Evolutionary conservation across 92 coral and sea anemone genomes (phyloP).

Genomic region (Epizoanthus illoricatus): DNA sequence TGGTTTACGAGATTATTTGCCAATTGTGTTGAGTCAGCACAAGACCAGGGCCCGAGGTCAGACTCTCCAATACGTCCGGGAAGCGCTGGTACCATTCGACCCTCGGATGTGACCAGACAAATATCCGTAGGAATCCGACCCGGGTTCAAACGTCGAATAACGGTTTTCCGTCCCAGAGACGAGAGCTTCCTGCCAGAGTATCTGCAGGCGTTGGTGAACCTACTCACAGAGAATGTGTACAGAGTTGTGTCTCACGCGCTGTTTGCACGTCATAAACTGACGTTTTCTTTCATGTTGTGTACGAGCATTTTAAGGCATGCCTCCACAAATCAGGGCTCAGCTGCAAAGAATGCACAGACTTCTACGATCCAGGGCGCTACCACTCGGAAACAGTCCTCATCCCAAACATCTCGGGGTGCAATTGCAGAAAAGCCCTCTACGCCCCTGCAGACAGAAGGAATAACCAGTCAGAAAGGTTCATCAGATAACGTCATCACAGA

Average conservation of each 20-base stretch:
- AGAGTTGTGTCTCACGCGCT: constrained; percentile 89
- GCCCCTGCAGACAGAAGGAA: neutral
- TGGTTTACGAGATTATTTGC: constrained; percentile 89
- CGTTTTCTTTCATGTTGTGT: constrained; percentile 92
- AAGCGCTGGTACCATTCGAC: constrained; percentile 90
- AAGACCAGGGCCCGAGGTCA: constrained; percentile 48
- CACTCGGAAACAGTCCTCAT: neutral
- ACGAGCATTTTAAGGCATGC: constrained; percentile 72
- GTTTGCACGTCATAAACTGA: constrained; percentile 82
- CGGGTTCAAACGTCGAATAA: constrained; percentile 57
- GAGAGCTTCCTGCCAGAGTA: constrained; percentile 68
- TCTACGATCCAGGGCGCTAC: neutral
- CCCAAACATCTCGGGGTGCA: neutral
- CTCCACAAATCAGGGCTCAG: neutral
- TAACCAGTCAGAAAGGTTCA: neutral
- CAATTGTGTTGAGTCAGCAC: constrained; percentile 72
- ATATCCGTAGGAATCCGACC: constrained; percentile 56
- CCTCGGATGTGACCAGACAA: constrained; percentile 55
- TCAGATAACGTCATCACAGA: constrained; percentile 53
- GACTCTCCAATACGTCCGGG: constrained; percentile 85
- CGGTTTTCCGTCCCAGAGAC: constrained; percentile 62
- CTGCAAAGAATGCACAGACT: neutral
- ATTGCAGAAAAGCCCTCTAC: neutral
- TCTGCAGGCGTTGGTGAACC: constrained; percentile 74
- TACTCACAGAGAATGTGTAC: constrained; percentile 85